Base-by-base conservation (phyloP, 2,113 vertebrate species). In the Tympanuchus pallidicinctus region DNA sequence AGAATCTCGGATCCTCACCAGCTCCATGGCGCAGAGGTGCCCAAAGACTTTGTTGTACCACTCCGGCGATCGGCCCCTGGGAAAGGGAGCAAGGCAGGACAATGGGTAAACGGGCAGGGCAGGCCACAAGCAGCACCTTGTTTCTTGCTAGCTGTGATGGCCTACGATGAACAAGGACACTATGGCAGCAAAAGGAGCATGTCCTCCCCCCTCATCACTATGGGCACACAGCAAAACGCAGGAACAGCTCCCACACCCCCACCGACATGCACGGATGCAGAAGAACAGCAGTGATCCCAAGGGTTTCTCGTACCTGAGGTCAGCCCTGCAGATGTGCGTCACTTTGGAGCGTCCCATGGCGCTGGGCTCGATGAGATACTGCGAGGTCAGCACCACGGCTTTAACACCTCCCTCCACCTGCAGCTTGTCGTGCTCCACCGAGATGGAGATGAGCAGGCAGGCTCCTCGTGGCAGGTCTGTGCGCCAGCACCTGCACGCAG, bases 1-100 rank as follows among this genome's bases (percentile, higher is more conserved):
- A 0, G 98, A 99, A 65, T 98, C 98, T 28, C 98, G 98, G 91
- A 99, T 99, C 96, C 98, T 98, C 8, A 24, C 98, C 90, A 98
- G 96, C 91, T 99, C 98, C 95, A 98, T 98, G 30, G 98, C 98
- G 52, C 98, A 99, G 61, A 99, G 97, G 84, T 98, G 98, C 25
- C 98, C 98, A 27, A 98, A 99, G 60, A 98, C 98, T 82, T 98
- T 98, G 96, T 98, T 98, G 97, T 99, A 99, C 98, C 98, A 99
- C 82, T 99, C 98, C 1, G 98, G 98, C 96, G 98, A 98, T n/a
- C 98, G 98, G 43, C 98, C 98, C 94, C 98, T 99, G 87, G 28
- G 72, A 89, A 94, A 24, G 42, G 40, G 8, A 96, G 88, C 42
- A 83, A 34, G 38, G 25, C 28, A 66, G 66, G 88, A 40, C 38